Evolutionary conservation across 2,113 vertebrate species (phyloP).

Genomic region (Siphamia tubifer): DNA sequence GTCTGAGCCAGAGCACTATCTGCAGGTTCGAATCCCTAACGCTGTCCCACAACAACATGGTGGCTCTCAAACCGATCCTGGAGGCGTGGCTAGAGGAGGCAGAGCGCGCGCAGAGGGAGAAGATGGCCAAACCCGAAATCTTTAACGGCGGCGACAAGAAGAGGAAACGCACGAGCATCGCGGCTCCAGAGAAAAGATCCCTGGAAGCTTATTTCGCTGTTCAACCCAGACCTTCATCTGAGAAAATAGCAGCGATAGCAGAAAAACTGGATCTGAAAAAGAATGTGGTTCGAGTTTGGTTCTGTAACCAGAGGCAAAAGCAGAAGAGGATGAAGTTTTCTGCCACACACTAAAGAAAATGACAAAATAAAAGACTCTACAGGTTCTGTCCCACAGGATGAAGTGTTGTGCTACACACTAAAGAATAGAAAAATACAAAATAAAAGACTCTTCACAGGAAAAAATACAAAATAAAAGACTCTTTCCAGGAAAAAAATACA

Average conservation of each 20-base stretch:
- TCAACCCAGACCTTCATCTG: slow-evolving; percentile 90
- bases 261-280: slow-evolving; percentile 96
- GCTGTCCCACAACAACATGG: slow-evolving; percentile 95
- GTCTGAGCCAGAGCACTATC: slow-evolving; percentile 94
- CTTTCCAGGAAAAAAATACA: too few relatives aligned
- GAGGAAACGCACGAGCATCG: slow-evolving; percentile 90
- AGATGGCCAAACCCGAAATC: slow-evolving; percentile 92
- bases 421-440: too few relatives aligned
- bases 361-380: too few relatives aligned
- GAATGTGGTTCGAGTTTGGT: slow-evolving; percentile 94
- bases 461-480: too few relatives aligned
- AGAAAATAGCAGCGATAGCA: slow-evolving; percentile 93
- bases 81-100: slow-evolving; percentile 95
- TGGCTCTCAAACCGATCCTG: slow-evolving; percentile 92
- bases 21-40: slow-evolving; percentile 94
- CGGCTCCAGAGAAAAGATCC: slow-evolving; percentile 90
- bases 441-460: too few relatives aligned
- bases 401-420: too few relatives aligned
- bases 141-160: slow-evolving; percentile 91
- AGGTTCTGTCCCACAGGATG: too few relatives aligned
- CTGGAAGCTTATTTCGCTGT: slow-evolving; percentile 93
- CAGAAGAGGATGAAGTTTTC: slow-evolving; percentile 97
- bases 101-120: slow-evolving; percentile 90
- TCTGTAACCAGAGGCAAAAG: slow-evolving; percentile 95
- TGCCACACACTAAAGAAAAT: slow-evolving; percentile 85